Evolutionary conservation across 2,113 vertebrate genomes (phyloP).

Genomic region (Sander vitreus): DNA sequence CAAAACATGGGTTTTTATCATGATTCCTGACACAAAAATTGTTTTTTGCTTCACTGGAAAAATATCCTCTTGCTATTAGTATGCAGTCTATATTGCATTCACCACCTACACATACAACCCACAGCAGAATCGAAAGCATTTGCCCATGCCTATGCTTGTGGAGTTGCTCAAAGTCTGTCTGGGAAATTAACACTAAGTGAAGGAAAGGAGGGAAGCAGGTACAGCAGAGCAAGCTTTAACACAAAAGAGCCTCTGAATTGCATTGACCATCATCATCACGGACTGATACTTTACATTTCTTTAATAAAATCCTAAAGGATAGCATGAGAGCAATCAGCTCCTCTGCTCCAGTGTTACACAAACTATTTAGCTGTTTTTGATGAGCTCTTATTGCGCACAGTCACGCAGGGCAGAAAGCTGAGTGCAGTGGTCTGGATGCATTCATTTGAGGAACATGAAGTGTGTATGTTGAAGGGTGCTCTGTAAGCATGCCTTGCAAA

Average conservation of each 20-base stretch:
- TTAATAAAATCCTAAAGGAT: not conserved
- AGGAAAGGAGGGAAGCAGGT: not conserved
- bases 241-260: not conserved
- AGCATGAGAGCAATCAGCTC: conserved; percentile 23
- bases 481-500: conserved; percentile 54
- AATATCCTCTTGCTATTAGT: conserved; percentile 7
- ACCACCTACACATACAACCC: conserved; percentile 50
- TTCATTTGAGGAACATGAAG: conserved; percentile 45
- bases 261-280: not conserved
- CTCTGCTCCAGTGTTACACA: conserved; percentile 14
- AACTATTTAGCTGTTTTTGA: conserved; percentile 50
- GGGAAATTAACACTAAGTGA: conserved; percentile 10
- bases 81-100: conserved; percentile 35
- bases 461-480: conserved; percentile 38
- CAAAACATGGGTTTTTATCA: conserved; percentile 30
- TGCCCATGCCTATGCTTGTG: not conserved
- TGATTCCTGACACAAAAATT: conserved; percentile 23
- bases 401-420: conserved; percentile 27
- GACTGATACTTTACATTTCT: not conserved
- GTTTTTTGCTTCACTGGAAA: conserved; percentile 12
- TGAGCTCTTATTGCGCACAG: conserved; percentile 55
- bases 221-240: not conserved
- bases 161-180: conserved; percentile 8
- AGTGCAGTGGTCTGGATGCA: conserved; percentile 58
- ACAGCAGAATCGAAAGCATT: conserved; percentile 31